phyloP scores from a whole-genome alignment of 2,797 vertebrate species.

The Pelobates cultripes region DNA sequence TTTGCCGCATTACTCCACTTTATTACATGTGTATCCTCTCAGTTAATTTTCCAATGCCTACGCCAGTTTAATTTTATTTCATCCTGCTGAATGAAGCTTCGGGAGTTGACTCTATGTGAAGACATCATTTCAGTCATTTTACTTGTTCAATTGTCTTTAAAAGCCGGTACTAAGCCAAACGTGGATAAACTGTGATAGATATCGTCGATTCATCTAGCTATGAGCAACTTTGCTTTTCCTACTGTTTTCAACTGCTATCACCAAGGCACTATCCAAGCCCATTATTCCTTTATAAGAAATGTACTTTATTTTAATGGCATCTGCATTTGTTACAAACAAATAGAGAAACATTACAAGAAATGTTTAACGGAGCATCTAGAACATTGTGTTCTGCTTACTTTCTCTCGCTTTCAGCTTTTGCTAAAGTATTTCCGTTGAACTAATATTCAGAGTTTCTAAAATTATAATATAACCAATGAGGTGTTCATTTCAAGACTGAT shows the following conservation, averaged over 20 bases:
- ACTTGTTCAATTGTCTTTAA: not conserved
- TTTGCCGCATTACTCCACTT: too few species aligned
- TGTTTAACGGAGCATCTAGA: constrained; percentile 37
- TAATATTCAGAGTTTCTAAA: constrained; percentile 11
- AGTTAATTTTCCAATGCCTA: too few species aligned
- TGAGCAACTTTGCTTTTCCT: constrained; percentile 34
- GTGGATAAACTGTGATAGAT: constrained; percentile 7
- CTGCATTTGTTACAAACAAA: constrained; percentile 29
- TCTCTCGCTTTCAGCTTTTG: not conserved
- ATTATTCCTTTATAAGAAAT: constrained; percentile 36
- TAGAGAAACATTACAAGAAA: constrained; percentile 24
- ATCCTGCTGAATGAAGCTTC: too few species aligned
- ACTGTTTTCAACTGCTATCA: constrained; percentile 17
- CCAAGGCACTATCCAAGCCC: constrained; percentile 17
- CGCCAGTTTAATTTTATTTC: too few species aligned
- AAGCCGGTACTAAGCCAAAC: constrained; percentile 16
- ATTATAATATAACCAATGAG: constrained; percentile 19
- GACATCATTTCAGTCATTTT: constrained; percentile 11
- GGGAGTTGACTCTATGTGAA: not conserved
- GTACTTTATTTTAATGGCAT: constrained; percentile 36
- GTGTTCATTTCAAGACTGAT: constrained; percentile 7
- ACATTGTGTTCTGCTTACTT: constrained; percentile 26
- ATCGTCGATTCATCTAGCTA: constrained; percentile 19
- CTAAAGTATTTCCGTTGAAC: constrained; percentile 17
- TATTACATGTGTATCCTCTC: too few species aligned